phyloP scores from a whole-genome alignment of 35 echinoderm and acorn worm species.

The Apostichopus japonicus region DNA sequence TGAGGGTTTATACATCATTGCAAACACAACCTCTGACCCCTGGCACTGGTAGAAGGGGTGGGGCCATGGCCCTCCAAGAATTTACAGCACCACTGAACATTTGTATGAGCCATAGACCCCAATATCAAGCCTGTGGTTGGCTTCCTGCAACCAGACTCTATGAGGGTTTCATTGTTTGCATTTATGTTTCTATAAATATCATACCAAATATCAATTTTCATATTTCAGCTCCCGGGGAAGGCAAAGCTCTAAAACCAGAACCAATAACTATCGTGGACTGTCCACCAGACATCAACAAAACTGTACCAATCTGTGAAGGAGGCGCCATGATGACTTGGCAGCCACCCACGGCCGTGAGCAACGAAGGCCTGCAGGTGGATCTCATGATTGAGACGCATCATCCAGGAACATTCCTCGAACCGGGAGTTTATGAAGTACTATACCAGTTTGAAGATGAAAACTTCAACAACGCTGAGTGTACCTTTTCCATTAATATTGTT shows the following conservation, averaged over 20 bases:
- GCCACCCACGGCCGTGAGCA: constrained; percentile 10
- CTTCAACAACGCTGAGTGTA: constrained; percentile 12
- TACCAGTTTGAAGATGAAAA: constrained; percentile 41
- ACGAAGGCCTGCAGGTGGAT: background rate
- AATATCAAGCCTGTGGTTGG: no score
- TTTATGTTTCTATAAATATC: no score
- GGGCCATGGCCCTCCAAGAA: no score
- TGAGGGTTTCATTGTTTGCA: no score
- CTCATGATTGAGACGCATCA: background rate
- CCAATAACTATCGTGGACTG: constrained; percentile 24
- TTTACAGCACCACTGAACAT: no score
- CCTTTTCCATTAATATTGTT: background rate
- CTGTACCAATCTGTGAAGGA: constrained; percentile 2
- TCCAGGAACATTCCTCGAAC: background rate
- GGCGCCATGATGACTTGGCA: background rate
- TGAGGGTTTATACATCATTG: no score
- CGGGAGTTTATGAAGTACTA: constrained; percentile 9
- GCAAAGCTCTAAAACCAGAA: background rate
- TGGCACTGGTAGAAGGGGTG: no score
- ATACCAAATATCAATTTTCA: background rate
- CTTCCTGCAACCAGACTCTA: no score
- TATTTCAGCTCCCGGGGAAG: background rate
- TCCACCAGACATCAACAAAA: constrained; percentile 18
- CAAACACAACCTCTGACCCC: no score
- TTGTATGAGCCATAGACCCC: no score